Evolutionary conservation across 2,113 vertebrate species (phyloP).

Genomic region (Eurystomus gularis): DNA sequence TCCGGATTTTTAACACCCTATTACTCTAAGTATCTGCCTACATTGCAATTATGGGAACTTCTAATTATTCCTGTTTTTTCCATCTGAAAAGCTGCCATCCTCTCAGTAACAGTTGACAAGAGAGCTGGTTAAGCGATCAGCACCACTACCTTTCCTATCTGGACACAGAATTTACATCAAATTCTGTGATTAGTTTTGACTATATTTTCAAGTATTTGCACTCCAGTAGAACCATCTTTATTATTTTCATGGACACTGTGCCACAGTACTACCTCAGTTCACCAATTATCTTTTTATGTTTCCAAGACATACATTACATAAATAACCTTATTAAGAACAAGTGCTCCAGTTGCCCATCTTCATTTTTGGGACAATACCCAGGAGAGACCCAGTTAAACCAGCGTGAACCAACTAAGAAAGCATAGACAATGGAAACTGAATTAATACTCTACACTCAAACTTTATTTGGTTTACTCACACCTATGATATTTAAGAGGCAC

Average conservation of each 20-base stretch:
- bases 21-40: neutral
- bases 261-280: neutral
- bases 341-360: neutral
- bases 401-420: neutral
- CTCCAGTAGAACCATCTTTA: neutral
- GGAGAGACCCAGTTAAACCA: neutral
- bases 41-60: neutral
- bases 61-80: neutral
- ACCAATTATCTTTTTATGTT: neutral
- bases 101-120: neutral
- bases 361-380: neutral
- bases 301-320: neutral
- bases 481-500: neutral
- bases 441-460: neutral
- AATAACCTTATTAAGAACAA: neutral
- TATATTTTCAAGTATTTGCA: neutral
- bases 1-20: neutral
- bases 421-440: neutral
- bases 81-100: neutral
- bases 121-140: neutral
- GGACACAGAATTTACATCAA: neutral
- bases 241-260: neutral
- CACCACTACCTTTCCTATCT: neutral
- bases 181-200: neutral
- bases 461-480: neutral